Conservation (phyloP, 2,888 invertebrate species). For the Fragum fragum region DNA sequence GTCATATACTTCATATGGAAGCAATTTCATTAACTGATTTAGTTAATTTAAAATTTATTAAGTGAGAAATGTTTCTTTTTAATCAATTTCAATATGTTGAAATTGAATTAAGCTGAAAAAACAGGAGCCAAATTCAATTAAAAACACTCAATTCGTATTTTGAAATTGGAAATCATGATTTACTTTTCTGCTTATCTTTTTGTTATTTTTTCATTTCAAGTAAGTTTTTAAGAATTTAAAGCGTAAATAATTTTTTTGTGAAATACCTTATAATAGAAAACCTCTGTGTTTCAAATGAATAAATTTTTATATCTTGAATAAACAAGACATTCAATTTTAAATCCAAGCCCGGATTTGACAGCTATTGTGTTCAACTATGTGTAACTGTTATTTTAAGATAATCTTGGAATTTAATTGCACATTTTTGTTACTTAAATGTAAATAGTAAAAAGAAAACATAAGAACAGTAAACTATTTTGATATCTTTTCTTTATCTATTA, state of each 20-base stretch:
- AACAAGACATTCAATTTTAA: slow-evolving; percentile 60
- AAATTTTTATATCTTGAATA: slow-evolving; percentile 48
- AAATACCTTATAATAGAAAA: slow-evolving; percentile 41
- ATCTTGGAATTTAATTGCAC: slow-evolving; percentile 56
- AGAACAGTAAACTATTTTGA: slow-evolving; percentile 17
- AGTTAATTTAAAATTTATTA: not conserved
- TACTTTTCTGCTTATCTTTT: slow-evolving; percentile 13
- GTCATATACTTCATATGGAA: too few species aligned
- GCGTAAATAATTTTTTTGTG: slow-evolving; percentile 27
- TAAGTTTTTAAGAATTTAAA: slow-evolving; percentile 16
- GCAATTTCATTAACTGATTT: not conserved
- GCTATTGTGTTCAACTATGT: slow-evolving; percentile 28
- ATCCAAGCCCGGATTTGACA: slow-evolving; percentile 49
- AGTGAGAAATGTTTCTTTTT: slow-evolving; percentile 6
- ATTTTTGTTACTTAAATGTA: slow-evolving; percentile 59
- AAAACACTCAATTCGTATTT: not conserved
- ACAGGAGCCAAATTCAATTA: slow-evolving; percentile 6
- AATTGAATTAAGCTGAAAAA: slow-evolving; percentile 7
- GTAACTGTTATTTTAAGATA: slow-evolving; percentile 57
- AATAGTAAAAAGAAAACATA: slow-evolving; percentile 51
- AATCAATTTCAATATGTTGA: too few species aligned
- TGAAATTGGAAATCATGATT: not conserved
- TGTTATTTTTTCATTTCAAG: slow-evolving; percentile 29
- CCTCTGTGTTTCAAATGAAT: slow-evolving; percentile 40
- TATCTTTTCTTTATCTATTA: slow-evolving; percentile 29